These are phyloP conservation scores for Forbesichthys agassizii DNA, from an alignment of 2,113 vertebrate genomes.

Conservation along the genomic window DNA sequence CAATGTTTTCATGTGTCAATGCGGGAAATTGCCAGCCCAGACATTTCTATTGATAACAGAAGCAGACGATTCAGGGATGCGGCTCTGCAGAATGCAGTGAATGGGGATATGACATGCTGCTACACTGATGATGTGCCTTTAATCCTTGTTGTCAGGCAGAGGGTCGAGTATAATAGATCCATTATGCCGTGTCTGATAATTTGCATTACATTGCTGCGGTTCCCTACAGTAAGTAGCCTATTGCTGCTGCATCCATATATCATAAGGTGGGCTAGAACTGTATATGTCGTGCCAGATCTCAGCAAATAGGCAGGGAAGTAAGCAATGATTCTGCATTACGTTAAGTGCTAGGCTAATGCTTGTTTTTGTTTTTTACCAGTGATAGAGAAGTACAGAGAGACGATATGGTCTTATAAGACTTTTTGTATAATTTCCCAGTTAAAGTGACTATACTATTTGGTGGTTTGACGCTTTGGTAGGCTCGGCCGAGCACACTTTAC, in stretches of 20 bases:
- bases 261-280: constrained; percentile 29
- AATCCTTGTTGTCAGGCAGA: constrained; percentile 76
- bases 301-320: constrained; percentile 32
- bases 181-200: constrained; percentile 17
- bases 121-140: constrained; percentile 43
- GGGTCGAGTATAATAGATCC: constrained; percentile 43
- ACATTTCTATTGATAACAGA: constrained; percentile 32
- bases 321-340: constrained; percentile 9
- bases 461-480: too few species aligned
- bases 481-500: too few species aligned
- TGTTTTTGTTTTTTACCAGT: constrained; percentile 22
- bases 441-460: too few species aligned
- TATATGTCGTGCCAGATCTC: constrained; percentile 20
- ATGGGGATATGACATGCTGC: neutral
- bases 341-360: constrained; percentile 17
- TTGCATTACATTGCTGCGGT: constrained; percentile 20
- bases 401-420: neutral
- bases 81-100: constrained; percentile 14
- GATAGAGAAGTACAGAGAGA: neutral
- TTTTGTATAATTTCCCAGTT: too few species aligned
- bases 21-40: constrained; percentile 15
- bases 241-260: constrained; percentile 50
- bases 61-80: constrained; percentile 18
- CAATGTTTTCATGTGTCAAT: neutral
- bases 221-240: constrained; percentile 5